phyloP scores from a whole-genome alignment of 2,888 invertebrate genomes.

The Amorpha juglandis region DNA sequence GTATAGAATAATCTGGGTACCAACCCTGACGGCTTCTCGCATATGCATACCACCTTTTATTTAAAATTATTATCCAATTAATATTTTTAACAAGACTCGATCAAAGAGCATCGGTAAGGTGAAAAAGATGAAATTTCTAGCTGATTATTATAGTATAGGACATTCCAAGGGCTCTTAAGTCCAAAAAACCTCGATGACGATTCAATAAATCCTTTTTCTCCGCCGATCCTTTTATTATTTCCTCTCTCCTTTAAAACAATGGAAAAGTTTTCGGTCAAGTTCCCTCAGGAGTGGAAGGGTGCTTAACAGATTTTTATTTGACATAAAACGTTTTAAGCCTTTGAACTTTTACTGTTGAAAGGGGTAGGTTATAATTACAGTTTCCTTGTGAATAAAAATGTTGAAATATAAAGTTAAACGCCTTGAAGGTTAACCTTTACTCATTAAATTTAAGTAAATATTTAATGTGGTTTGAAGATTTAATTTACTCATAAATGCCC shows the following conservation, averaged over 20 bases:
- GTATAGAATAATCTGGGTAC: no score
- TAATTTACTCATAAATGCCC: no score
- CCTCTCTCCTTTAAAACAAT: constrained; percentile 20
- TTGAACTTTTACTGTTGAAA: constrained; percentile 6
- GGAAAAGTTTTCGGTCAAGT: constrained; percentile 19
- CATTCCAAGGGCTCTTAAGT: background rate
- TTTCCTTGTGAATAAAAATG: background rate
- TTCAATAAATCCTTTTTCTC: constrained; percentile 25
- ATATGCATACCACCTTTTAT: no score
- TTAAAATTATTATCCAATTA: background rate
- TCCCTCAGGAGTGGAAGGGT: background rate
- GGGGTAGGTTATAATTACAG: background rate
- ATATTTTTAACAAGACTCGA: background rate
- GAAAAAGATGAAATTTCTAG: background rate
- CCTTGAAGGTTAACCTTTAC: background rate
- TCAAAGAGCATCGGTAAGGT: background rate
- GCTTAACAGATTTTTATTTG: constrained; percentile 14
- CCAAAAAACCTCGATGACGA: constrained; percentile 1
- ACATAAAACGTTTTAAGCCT: constrained; percentile 14
- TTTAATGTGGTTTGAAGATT: no score
- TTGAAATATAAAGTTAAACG: background rate
- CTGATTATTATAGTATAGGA: constrained; percentile 17
- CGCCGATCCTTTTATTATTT: constrained; percentile 4
- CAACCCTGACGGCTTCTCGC: no score
- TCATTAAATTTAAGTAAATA: no score